These are phyloP conservation scores for Apomyelois bistriatella DNA, from an alignment of 2,888 invertebrate genomes.

Conservation along the genomic window DNA sequence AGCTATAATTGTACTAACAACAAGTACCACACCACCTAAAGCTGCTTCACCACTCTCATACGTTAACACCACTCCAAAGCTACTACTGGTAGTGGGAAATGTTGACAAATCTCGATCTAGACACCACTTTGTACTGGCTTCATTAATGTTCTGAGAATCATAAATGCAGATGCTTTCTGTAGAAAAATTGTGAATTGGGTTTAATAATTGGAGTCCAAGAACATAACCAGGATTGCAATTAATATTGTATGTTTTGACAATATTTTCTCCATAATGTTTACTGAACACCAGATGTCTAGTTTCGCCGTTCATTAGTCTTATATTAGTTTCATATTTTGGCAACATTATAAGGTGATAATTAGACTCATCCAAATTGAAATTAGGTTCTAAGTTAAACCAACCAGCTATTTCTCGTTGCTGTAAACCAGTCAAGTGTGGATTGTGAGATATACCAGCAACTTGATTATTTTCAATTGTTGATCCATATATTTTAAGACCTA, in stretches of 20 bases:
- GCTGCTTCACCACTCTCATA: constrained; percentile 90
- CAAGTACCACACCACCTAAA: constrained; percentile 89
- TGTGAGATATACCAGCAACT: constrained; percentile 93
- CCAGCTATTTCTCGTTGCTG: constrained; percentile 95
- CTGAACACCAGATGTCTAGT: constrained; percentile 90
- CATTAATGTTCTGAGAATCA: constrained; percentile 85
- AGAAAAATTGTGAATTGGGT: constrained; percentile 93
- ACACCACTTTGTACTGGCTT: constrained; percentile 85
- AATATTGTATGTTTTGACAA: constrained; percentile 80
- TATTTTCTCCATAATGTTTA: constrained; percentile 79
- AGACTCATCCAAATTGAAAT: constrained; percentile 83
- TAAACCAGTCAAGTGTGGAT: constrained; percentile 90
- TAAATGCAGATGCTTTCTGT: constrained; percentile 90
- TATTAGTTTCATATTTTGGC: constrained; percentile 82
- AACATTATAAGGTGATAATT: constrained; percentile 87
- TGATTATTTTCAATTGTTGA: constrained; percentile 90
- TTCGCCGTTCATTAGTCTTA: constrained; percentile 85
- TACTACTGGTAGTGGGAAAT: constrained; percentile 93
- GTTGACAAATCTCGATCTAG: constrained; percentile 90
- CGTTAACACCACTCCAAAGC: constrained; percentile 88
- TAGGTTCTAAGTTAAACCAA: constrained; percentile 89
- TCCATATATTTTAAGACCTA: constrained; percentile 89
- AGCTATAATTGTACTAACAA: constrained; percentile 86
- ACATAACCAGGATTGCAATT: constrained; percentile 90
- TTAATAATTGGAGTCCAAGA: constrained; percentile 92